Percentiles rank a stretch among this genome's conserved stretches.
These are phyloP conservation scores for Leguminivora glycinivorella DNA, from an alignment of 1,140 invertebrate genomes.

Conservation along the genomic window DNA sequence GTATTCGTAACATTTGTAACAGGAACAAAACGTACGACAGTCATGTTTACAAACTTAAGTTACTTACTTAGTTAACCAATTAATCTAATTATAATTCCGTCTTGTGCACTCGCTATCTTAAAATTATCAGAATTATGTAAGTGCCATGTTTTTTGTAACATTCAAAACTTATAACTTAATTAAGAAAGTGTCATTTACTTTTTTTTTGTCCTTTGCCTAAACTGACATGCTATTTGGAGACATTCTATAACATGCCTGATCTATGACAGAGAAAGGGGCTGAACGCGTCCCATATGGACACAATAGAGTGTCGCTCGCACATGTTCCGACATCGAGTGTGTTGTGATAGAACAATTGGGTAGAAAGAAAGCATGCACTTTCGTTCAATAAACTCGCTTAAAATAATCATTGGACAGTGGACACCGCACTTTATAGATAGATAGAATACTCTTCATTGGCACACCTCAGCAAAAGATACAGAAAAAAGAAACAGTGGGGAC, in stretches of 20 bases:
- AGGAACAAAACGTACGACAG: background rate
- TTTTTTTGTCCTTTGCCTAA: too few species aligned
- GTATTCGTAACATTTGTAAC: background rate
- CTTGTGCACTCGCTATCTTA: background rate
- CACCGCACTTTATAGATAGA: background rate
- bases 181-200: too few species aligned
- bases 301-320: constrained; percentile 17
- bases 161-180: too few species aligned
- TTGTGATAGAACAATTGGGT: constrained; percentile 27
- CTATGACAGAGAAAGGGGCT: background rate
- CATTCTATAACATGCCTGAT: background rate
- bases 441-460: too few species aligned
- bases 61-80: background rate
- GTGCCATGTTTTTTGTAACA: too few species aligned
- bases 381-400: background rate
- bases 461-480: too few species aligned
- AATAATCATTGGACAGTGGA: background rate
- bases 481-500: too few species aligned
- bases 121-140: too few species aligned
- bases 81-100: too few species aligned
- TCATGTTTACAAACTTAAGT: background rate
- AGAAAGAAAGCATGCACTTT: constrained; percentile 21
- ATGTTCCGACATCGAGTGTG: constrained; percentile 18
- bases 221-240: too few species aligned
- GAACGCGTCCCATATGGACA: constrained; percentile 22